Conservation (phyloP, 2,888 invertebrate genomes). For the Tetragonula carbonaria region DNA sequence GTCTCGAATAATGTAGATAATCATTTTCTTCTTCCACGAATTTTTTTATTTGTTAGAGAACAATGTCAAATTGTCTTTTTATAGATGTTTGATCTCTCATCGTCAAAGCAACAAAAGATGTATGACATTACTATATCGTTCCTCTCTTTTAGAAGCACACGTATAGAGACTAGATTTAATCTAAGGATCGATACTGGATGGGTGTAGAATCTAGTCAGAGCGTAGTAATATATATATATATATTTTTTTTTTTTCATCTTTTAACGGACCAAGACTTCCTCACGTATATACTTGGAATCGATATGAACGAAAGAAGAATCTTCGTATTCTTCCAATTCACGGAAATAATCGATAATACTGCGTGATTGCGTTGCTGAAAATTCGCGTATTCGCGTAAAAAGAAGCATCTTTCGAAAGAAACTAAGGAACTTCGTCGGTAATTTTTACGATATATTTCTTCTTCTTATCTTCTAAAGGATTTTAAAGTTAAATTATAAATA, state of each 20-base stretch:
- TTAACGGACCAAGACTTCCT: constrained; percentile 63
- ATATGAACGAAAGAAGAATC: constrained; percentile 1
- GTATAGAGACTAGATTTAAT: constrained; percentile 48
- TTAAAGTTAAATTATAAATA: constrained; percentile 10
- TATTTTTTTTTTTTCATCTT: constrained; percentile 42
- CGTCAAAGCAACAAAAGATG: constrained; percentile 6
- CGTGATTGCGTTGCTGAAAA: constrained; percentile 8
- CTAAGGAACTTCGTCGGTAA: constrained; percentile 26
- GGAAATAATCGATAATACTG: constrained; percentile 8
- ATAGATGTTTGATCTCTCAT: constrained; percentile 31
- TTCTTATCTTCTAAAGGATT: constrained; percentile 22
- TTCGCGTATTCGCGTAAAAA: not conserved
- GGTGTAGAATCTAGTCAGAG: constrained; percentile 77
- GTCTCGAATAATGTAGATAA: not conserved
- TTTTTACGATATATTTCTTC: not conserved
- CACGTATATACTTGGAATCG: constrained; percentile 38
- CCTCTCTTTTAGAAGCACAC: constrained; percentile 57
- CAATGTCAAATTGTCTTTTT: constrained; percentile 11
- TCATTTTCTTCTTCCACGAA: constrained; percentile 31
- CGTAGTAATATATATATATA: constrained; percentile 32
- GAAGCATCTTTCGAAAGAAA: not conserved
- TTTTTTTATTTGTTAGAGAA: not conserved
- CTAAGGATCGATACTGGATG: constrained; percentile 64
- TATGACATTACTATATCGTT: constrained; percentile 38
- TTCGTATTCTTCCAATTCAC: constrained; percentile 14